A percentile compares a stretch with the other conserved stretches of the same genome.
Conservation (phyloP, 2,113 vertebrate species). For the Regulus satrapa region DNA sequence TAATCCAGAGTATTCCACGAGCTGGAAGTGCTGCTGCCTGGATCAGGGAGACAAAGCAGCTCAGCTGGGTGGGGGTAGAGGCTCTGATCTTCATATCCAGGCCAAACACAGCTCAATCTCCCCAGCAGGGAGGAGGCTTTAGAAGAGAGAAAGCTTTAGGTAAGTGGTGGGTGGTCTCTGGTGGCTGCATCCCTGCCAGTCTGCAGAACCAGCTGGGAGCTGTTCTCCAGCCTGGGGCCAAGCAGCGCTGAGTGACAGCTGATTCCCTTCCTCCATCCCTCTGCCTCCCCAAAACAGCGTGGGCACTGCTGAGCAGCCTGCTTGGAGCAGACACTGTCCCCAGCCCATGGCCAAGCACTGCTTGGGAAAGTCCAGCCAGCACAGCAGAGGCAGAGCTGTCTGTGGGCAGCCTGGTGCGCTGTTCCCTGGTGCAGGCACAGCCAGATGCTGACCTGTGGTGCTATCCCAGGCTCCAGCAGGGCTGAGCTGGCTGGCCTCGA, state of each 20-base stretch:
- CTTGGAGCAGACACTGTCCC: neutral
- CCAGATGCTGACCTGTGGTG: neutral
- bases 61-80: neutral
- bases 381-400: fast-evolving
- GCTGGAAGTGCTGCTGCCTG: neutral
- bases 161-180: neutral
- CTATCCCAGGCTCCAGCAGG: fast-evolving
- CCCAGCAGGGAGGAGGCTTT: neutral
- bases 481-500: neutral
- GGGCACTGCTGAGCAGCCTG: neutral
- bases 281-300: neutral
- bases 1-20: neutral
- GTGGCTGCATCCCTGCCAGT: neutral
- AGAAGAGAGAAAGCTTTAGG: neutral
- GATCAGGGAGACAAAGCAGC: neutral
- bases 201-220: neutral
- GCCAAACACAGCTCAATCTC: neutral
- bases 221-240: neutral
- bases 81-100: neutral
- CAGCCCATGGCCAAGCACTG: neutral
- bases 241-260: fast-evolving
- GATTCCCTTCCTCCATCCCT: neutral
- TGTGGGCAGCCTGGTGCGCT: neutral
- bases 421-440: neutral
- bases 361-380: neutral